phyloP scores from a whole-genome alignment of 1,140 invertebrate species.

The Holcopasites calliopsidis region DNA sequence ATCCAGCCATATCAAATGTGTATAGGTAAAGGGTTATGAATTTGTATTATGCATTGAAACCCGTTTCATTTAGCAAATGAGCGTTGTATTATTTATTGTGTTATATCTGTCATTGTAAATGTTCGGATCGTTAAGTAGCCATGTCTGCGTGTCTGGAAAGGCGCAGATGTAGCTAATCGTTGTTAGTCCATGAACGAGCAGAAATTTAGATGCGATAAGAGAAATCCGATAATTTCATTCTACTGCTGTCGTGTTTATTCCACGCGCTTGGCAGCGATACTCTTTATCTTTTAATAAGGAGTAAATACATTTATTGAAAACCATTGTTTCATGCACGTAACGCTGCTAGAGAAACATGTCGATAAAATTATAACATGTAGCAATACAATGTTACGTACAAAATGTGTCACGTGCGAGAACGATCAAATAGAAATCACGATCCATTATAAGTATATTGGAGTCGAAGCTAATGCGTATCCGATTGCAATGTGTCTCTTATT shows the following conservation, averaged over 20 bases:
- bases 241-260: not conserved
- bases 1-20: not conserved
- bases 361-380: not conserved
- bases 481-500: too few relatives aligned
- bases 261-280: too few relatives aligned
- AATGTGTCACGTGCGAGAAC: too few relatives aligned
- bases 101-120: not conserved
- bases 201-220: slow-evolving; percentile 19
- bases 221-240: slow-evolving; percentile 19
- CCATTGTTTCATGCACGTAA: too few relatives aligned
- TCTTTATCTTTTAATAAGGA: too few relatives aligned
- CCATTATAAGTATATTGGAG: too few relatives aligned
- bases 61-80: not conserved
- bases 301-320: slow-evolving; percentile 11
- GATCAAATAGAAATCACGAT: too few relatives aligned
- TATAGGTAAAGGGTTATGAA: not conserved
- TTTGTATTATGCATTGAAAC: not conserved
- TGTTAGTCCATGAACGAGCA: not conserved
- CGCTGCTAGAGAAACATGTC: not conserved
- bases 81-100: not conserved
- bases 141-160: not conserved
- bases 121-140: not conserved
- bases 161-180: too few relatives aligned
- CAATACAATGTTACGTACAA: not conserved
- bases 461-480: too few relatives aligned